These are phyloP conservation scores for Crepidodera aurea DNA, from an alignment of 2,888 invertebrate genomes.

Conservation along the genomic window DNA sequence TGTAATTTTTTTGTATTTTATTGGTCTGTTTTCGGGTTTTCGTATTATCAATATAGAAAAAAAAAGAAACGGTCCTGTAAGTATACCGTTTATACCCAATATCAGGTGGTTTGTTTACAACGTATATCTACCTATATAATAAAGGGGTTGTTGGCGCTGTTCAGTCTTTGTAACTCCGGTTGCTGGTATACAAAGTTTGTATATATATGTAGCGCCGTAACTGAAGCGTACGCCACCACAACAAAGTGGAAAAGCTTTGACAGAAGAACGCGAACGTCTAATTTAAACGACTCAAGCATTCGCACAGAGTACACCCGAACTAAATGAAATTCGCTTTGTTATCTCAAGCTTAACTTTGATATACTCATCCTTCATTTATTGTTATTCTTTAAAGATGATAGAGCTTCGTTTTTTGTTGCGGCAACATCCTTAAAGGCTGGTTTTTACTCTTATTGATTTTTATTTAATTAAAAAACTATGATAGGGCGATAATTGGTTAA, in stretches of 20 bases:
- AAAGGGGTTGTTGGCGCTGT: slow-evolving; percentile 14
- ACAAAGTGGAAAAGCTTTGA: slow-evolving; percentile 50
- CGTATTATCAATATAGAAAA: no score
- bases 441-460: no score
- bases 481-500: no score
- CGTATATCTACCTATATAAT: slow-evolving; percentile 4
- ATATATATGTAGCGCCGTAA: slow-evolving; percentile 39
- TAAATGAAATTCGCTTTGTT: slow-evolving; percentile 49
- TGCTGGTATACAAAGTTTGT: slow-evolving; percentile 45
- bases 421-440: no score
- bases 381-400: not conserved
- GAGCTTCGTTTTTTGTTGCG: no score
- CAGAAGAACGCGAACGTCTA: slow-evolving; percentile 50
- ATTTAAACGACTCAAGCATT: slow-evolving; percentile 51
- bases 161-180: slow-evolving; percentile 18
- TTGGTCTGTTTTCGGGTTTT: no score
- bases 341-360: slow-evolving; percentile 45
- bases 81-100: not conserved
- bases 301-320: slow-evolving; percentile 43
- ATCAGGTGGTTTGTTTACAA: not conserved
- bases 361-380: slow-evolving; percentile 43
- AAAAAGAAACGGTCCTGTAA: not conserved
- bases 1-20: no score
- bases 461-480: no score
- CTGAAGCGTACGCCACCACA: slow-evolving; percentile 44